A percentile compares a stretch with the other conserved stretches of the same genome.
phyloP scores from a whole-genome alignment of 2,797 vertebrate genomes.

The Toxotes lorentzi region DNA sequence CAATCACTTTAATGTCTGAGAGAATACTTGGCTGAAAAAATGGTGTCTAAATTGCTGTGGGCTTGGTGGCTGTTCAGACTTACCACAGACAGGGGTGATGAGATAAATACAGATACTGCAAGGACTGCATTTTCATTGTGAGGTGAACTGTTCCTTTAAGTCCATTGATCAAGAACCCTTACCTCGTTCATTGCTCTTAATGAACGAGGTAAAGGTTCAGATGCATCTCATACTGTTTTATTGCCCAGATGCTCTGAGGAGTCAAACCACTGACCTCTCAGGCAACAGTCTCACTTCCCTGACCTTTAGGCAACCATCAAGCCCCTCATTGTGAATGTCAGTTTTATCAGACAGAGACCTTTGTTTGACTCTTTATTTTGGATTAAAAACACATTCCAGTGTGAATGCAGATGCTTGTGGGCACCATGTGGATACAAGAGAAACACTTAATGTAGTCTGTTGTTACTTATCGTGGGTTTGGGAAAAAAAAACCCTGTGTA shows the following conservation, averaged over 20 bases:
- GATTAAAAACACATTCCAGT: slow-evolving; percentile 69
- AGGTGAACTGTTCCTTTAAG: neutral
- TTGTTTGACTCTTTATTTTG: slow-evolving; percentile 61
- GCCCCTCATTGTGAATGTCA: neutral
- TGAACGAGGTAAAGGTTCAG: neutral
- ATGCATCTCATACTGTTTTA: neutral
- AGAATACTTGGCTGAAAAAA: slow-evolving; percentile 6
- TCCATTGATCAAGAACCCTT: neutral
- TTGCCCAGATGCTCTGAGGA: neutral
- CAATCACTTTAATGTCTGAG: slow-evolving; percentile 15
- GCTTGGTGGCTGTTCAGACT: slow-evolving; percentile 18
- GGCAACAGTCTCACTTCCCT: neutral
- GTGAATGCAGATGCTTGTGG: slow-evolving; percentile 56
- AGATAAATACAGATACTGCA: slow-evolving; percentile 19
- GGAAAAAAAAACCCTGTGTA: slow-evolving; percentile 48
- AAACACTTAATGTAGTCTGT: slow-evolving; percentile 60
- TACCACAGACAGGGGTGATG: neutral
- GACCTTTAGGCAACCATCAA: slow-evolving; percentile 2
- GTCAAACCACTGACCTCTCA: slow-evolving; percentile 18
- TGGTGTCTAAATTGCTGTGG: slow-evolving; percentile 18
- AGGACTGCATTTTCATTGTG: neutral
- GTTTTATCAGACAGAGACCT: slow-evolving; percentile 50
- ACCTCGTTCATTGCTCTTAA: neutral
- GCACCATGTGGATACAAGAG: slow-evolving; percentile 52
- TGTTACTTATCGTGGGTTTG: slow-evolving; percentile 60